phyloP scores from a whole-genome alignment of 2,113 vertebrate genomes.

The Varanus komodoensis region DNA sequence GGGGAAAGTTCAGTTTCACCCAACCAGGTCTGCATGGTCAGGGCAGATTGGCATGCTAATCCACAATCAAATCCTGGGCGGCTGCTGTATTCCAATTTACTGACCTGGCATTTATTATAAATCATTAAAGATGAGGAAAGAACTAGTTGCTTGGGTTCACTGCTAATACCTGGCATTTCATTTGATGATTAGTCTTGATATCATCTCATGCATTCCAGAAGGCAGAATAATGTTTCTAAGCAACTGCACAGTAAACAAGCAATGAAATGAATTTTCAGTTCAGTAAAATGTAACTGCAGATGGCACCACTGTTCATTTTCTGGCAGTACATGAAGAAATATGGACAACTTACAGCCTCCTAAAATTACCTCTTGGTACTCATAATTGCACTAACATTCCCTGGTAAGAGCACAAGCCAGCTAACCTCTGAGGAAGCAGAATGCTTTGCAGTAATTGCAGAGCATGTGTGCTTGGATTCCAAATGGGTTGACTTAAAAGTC shows the following conservation, averaged over 20 bases:
- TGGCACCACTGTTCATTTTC: constrained; percentile 65
- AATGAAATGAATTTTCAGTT: neutral
- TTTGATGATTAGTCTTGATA: neutral
- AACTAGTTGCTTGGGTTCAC: neutral
- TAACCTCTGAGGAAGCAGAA: constrained; percentile 29
- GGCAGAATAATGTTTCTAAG: neutral
- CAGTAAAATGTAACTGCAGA: constrained; percentile 47
- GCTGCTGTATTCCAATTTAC: too few relatives aligned
- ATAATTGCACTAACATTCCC: neutral
- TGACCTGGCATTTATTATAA: neutral
- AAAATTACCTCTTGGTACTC: constrained; percentile 22
- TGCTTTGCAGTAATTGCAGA: neutral
- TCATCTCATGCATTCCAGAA: neutral
- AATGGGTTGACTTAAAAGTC: constrained; percentile 20
- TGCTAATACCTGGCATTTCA: constrained; percentile 3
- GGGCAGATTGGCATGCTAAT: too few relatives aligned
- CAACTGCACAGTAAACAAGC: neutral
- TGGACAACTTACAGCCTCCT: neutral
- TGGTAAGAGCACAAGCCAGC: neutral
- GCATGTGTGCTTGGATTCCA: neutral
- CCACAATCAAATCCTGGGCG: too few relatives aligned
- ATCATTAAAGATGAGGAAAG: neutral
- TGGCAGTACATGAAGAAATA: neutral
- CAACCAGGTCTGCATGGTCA: too few relatives aligned
- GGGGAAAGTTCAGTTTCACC: too few relatives aligned